Conservation (phyloP, 92 coral and sea anemone species). For the Nematostella vectensis region DNA sequence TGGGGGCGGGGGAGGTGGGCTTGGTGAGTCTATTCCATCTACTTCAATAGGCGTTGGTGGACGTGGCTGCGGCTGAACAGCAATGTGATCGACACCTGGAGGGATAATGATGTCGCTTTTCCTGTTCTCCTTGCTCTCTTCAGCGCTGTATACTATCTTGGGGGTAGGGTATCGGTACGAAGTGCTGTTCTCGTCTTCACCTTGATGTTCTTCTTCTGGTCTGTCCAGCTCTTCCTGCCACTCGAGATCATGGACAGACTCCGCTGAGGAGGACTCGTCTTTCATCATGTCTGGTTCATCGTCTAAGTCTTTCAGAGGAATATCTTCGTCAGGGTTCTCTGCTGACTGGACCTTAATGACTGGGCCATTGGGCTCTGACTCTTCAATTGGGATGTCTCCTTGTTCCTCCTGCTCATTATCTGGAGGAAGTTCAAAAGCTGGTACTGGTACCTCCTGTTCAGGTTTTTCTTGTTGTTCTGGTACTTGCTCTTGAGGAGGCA, state of each 20-base stretch:
- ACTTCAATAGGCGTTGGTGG: conserved; percentile 86
- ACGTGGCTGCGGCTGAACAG: conserved; percentile 64
- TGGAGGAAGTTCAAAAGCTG: conserved; percentile 6
- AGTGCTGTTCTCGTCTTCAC: conserved; percentile 17
- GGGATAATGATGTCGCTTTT: conserved; percentile 49
- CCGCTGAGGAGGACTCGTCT: conserved; percentile 74
- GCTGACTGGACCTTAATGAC: conserved; percentile 33
- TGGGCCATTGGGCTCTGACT: conserved; percentile 31
- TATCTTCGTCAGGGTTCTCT: conserved; percentile 27
- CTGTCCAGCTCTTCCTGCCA: conserved; percentile 65
- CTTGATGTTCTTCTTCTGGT: background rate
- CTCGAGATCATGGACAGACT: conserved; percentile 54
- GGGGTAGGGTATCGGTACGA: conserved; percentile 8
- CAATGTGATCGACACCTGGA: conserved; percentile 58
- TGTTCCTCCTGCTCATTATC: conserved; percentile 32
- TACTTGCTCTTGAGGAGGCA: conserved; percentile 23
- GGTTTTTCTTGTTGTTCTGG: conserved; percentile 6
- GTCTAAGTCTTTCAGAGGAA: conserved; percentile 75
- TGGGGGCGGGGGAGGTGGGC: conserved; percentile 78
- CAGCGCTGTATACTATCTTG: conserved; percentile 2
- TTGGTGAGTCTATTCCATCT: conserved; percentile 55
- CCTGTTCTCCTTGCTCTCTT: conserved; percentile 21
- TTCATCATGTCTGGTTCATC: conserved; percentile 80
- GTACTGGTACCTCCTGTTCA: conserved; percentile 15
- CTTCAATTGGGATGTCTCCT: conserved; percentile 7